Evolutionary conservation across 1,140 invertebrate species (phyloP).

Genomic region (Bombus ignitus): DNA sequence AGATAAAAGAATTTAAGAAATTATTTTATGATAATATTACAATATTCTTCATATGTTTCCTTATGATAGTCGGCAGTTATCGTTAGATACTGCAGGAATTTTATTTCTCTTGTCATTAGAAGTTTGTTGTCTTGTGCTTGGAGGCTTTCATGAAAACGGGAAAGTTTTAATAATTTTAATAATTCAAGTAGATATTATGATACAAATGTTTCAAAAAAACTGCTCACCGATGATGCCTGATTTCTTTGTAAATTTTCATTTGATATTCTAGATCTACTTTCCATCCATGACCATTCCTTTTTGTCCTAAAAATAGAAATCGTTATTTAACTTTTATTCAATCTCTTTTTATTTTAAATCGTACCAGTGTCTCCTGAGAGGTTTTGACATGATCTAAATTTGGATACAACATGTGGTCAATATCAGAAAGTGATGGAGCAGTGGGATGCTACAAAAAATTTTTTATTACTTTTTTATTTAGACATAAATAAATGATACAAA

Average conservation of each 20-base stretch:
- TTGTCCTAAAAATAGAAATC: background rate
- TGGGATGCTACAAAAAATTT: background rate
- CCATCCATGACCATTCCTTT: background rate
- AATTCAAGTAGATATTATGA: background rate
- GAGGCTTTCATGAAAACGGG: background rate
- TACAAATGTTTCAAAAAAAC: background rate
- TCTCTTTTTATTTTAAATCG: background rate
- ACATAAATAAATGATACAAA: background rate
- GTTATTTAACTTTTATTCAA: too few species aligned
- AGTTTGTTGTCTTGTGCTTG: background rate
- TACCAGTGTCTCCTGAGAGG: background rate
- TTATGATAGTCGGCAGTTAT: background rate
- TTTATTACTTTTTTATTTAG: background rate
- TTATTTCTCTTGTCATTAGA: rapidly evolving
- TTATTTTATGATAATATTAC: too few species aligned
- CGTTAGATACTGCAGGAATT: too few species aligned
- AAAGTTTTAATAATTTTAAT: too few species aligned
- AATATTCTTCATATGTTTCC: background rate
- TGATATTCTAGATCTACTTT: background rate
- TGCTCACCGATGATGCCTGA: background rate
- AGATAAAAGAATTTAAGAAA: too few species aligned
- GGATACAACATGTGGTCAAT: background rate
- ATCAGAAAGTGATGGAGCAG: background rate
- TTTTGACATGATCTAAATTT: background rate
- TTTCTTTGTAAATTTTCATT: background rate